Base-by-base conservation (phyloP, 1,140 invertebrate species). In the Akabosia matsudoensis region DNA sequence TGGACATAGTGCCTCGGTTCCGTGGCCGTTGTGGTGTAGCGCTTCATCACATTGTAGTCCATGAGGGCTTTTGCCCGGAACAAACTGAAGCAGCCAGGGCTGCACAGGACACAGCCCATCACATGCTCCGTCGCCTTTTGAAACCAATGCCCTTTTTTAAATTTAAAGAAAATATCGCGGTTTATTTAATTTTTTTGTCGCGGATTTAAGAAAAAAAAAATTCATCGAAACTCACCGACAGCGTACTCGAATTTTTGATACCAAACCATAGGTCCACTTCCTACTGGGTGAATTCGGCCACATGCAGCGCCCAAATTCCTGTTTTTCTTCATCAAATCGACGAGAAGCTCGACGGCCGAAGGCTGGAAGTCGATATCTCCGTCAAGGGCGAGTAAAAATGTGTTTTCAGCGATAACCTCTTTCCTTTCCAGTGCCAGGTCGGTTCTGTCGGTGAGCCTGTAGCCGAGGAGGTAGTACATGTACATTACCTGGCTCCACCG, bases 211-310 rank as follows among this genome's bases (percentile, higher is more conserved):
- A 13, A 51, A 51, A n/a, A n/a, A n/a, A n/a, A n/a, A n/a, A n/a
- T n/a, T n/a, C n/a, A n/a, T n/a, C n/a, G n/a, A n/a, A n/a, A n/a
- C n/a, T n/a, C n/a, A n/a, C n/a, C 45, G 33, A 90, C 86, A 10
- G 90, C 90, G 81, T 90, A 90, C 80, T 90, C 89, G 82, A 90
- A 90, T 80, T 88, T 90, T 82, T 90, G 89, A 80, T 90, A 90
- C 89, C 89, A 90, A 0, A 88, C 86, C 85, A 89, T 87, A 0
- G 86, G 85, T 56, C 87, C 80, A 33, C 51, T 22, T 14, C 80
- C 80, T n/a, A 79, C 67, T 1, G 80, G 80, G 71, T 81, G 80
- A 74, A 81, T 81, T 1, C 87, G 80, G 16, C 88, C 88, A 83
- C 88, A 89, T 28, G 87, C 86, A 33, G 88, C 88, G 33, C 87